Conservation (phyloP, 2,113 vertebrate species). For the Petrocephalus zakoni region DNA sequence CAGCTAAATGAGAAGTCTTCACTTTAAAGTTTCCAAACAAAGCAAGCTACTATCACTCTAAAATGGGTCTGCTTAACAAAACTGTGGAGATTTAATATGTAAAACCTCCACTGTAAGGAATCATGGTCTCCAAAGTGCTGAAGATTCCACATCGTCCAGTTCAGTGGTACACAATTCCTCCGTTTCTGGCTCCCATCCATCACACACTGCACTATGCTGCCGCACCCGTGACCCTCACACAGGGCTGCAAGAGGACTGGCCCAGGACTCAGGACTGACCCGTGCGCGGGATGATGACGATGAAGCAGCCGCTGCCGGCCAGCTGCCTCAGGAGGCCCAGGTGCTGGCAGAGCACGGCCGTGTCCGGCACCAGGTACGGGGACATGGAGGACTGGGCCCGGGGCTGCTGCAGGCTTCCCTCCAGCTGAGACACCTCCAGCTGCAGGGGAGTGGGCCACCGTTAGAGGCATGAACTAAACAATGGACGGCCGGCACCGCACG, state of each 20-base stretch:
- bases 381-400: slow-evolving; percentile 91
- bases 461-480: neutral
- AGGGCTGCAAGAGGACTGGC: neutral
- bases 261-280: slow-evolving; percentile 55
- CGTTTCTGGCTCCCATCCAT: neutral
- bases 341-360: slow-evolving; percentile 88
- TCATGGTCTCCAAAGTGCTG: neutral
- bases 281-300: slow-evolving; percentile 95
- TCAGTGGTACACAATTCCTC: neutral
- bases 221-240: neutral
- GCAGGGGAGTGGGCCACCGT: slow-evolving; percentile 18
- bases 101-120: neutral
- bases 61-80: neutral
- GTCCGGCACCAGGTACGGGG: slow-evolving; percentile 91
- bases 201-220: neutral
- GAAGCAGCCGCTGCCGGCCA: slow-evolving; percentile 86
- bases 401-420: slow-evolving; percentile 96
- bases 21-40: neutral
- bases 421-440: slow-evolving; percentile 95
- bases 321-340: slow-evolving; percentile 75
- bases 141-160: neutral
- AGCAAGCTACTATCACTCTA: neutral
- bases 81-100: neutral
- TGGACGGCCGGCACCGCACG: neutral
- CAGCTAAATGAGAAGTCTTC: neutral